Evolutionary conservation across 35 echinoderm and acorn worm genomes (phyloP).

Genomic region (Apostichopus parvimensis): DNA sequence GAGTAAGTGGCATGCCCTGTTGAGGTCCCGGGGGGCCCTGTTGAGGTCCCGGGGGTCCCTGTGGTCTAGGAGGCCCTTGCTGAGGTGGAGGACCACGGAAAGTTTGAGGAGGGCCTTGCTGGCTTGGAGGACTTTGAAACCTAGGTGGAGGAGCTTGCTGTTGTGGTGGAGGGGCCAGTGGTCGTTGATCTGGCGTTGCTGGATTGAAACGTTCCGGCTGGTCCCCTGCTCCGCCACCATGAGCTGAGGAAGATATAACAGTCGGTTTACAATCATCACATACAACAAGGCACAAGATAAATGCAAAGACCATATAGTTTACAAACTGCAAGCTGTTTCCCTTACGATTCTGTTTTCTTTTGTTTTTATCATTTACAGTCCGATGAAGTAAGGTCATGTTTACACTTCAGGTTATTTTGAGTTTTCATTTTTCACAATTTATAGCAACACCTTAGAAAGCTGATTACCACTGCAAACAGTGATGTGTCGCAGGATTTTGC

Average conservation of each 20-base stretch:
- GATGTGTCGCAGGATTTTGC: too few species aligned
- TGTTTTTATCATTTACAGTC: too few species aligned
- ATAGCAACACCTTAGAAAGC: too few species aligned
- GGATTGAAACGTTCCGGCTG: neutral
- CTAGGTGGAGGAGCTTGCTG: slow-evolving; percentile 13
- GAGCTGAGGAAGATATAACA: slow-evolving; percentile 6
- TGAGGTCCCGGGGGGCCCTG: slow-evolving; percentile 4
- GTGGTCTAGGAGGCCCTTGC: slow-evolving; percentile 36
- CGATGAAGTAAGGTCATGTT: too few species aligned
- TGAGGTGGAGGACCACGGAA: slow-evolving; percentile 21
- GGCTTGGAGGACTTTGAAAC: slow-evolving; percentile 19
- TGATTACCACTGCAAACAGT: too few species aligned
- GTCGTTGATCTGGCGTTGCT: neutral
- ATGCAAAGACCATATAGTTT: too few species aligned
- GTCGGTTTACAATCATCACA: too few species aligned
- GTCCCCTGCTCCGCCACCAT: slow-evolving; percentile 33
- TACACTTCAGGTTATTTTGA: too few species aligned
- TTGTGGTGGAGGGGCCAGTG: neutral
- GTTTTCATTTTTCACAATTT: too few species aligned
- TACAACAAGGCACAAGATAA: too few species aligned
- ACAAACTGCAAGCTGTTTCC: too few species aligned
- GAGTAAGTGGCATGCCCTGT: neutral
- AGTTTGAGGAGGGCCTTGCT: neutral
- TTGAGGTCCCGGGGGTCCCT: slow-evolving; percentile 26
- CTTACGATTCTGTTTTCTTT: too few species aligned